Base-by-base conservation (phyloP, 2,113 vertebrate genomes). In the Tylochromis polylepis region DNA sequence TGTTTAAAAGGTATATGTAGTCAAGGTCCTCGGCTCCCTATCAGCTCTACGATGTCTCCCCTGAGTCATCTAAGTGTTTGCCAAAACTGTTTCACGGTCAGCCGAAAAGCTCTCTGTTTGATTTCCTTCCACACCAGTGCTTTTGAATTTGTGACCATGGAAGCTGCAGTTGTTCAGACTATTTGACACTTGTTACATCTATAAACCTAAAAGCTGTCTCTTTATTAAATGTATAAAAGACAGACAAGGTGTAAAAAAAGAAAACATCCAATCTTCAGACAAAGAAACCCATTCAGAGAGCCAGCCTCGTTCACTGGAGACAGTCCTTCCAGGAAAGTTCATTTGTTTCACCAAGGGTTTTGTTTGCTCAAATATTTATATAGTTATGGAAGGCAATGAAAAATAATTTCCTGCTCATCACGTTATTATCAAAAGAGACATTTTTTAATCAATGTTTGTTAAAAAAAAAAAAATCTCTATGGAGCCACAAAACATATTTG, bases 61-160 rank as follows among this genome's bases (percentile, higher is more conserved):
- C 46, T 81, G 55, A 86, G 82, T 55, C 59, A 41, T 89, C 79
- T 82, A 31, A 46, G 29, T 55, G 31, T 88, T 89, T 86, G 31
- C 88, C 83, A 89, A 85, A 89, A 85, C 41, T 8, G 62, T 86
- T 86, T 70, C 86, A 27, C 78, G 81, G 62, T 65, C 85, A 82
- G 59, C 67, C 10, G 34, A 88, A 89, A 70, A 78, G 59, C 79
- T 38, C 22, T 84, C 14, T 79, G 51, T 82, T 82, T 57, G 83
- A 46, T 78, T 84, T 84, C 72, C 83, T 83, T 79, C 77, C 56
- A 93, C 70, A 72, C 62, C 29, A 72, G 22, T 53, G 60, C 67
- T 67, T 89, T 81, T 38, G 41, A 56, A 81, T 81, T 65, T 34
- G 41, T n/a, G 10, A 20, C 62, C 46, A 72, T 11, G 6, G 62